Evolutionary conservation across 2,797 vertebrate species (phyloP), one percentile per base, ranked within the genome.

Genomic region (Trachops cirrhosus): DNA sequence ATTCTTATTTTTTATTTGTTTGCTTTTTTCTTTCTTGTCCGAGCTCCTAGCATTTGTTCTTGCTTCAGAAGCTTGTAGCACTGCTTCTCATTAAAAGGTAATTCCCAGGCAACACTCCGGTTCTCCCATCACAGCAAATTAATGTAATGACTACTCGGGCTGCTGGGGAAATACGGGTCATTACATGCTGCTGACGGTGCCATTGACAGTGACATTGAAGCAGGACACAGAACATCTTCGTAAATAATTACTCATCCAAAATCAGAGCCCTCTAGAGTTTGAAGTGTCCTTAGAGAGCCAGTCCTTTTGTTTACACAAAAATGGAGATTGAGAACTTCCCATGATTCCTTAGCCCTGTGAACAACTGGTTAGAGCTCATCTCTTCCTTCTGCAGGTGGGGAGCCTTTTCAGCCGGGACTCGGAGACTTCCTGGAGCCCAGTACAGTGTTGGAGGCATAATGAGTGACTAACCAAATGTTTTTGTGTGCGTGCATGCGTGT

Each of bases 71-170:
- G 24, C 50, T 73, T 86, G 50, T 67, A 80, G 34, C 3, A 3
- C 14, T 41, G 54, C 12, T 73, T 32, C 11, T 19, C 44, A 57
- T 70, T 32, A 64, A 91, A 91, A 84, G 82, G 70, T 22, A 57
- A 50, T 83, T 86, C n/a, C 59, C 34, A 8, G 10, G 37, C n/a
- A 92, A 44, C 44, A 73, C 71, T 52, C 54, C 44, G 26, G 52
- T 87, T 68, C 12, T n/a, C 48, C 50, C 62, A 75, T 93, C 75
- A 32, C 46, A 41, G 79, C 87, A 93, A 39, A 86, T 89, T 64
- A 89, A 94, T n/a, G 41, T 73, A 86, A 52, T 80, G 50, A 32
- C 64, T 18, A 6, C 24, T 39, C 82, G 71, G 57, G 14, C 74
- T 57, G 16, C 77, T 54, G 9, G 48, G 48, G 50, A 86, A 92